Percentiles rank a stretch among this genome's conserved stretches.
Conservation (phyloP, 2,113 vertebrate genomes). For the Prinia subflava region DNA sequence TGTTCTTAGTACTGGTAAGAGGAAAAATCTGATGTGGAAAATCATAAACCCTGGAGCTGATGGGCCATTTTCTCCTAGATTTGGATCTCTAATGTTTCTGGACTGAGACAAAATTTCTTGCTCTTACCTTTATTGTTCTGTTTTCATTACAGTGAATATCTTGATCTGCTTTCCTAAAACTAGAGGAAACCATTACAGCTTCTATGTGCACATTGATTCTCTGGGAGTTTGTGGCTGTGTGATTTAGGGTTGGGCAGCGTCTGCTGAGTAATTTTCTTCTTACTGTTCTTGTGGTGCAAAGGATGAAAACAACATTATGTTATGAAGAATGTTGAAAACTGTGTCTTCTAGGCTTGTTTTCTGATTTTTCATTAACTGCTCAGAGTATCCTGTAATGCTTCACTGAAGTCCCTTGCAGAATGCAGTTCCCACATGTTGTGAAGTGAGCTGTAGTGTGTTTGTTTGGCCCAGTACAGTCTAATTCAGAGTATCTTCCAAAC, state of each 20-base stretch:
- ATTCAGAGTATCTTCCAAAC: neutral
- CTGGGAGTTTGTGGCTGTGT: neutral
- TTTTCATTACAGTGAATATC: neutral
- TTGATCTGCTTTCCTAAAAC: neutral
- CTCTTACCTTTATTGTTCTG: neutral
- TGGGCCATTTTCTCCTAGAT: neutral
- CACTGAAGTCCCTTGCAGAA: neutral
- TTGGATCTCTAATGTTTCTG: neutral
- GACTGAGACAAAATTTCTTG: neutral
- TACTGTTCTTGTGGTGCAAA: neutral
- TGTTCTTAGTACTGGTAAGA: neutral
- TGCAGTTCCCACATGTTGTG: accelerated
- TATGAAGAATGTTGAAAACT: neutral
- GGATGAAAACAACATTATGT: neutral
- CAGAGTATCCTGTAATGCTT: neutral
- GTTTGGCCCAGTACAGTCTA: neutral
- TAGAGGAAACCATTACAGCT: neutral
- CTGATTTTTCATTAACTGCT: neutral
- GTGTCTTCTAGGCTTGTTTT: neutral
- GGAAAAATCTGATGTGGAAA: neutral
- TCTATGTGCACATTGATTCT: neutral
- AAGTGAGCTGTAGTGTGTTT: neutral
- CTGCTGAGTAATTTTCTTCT: neutral
- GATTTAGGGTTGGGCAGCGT: neutral
- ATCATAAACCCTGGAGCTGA: neutral